A percentile compares a stretch with the other conserved stretches of the same genome.
These are phyloP conservation scores for Catharus fuscescens DNA, from an alignment of 2,113 vertebrate genomes.

Conservation along the genomic window DNA sequence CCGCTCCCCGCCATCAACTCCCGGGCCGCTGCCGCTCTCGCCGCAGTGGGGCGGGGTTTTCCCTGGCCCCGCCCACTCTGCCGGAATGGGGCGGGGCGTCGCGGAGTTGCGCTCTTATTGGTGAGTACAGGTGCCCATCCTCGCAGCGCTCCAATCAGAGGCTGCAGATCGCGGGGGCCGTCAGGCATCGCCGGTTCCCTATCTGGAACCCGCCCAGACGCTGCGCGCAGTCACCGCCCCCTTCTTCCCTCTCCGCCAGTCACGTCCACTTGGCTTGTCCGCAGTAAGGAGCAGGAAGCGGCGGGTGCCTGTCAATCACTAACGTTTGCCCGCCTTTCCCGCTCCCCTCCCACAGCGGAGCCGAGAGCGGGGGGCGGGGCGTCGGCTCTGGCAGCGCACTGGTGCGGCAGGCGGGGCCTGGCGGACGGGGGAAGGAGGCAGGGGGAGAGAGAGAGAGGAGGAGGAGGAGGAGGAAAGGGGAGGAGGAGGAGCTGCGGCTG, in stretches of 20 bases:
- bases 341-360: no score
- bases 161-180: background rate
- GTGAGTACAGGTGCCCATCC: accelerated
- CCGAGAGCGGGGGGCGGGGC: background rate
- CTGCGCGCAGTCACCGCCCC: background rate
- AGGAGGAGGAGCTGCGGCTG: background rate
- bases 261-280: accelerated
- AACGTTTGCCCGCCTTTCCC: background rate
- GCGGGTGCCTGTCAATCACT: background rate
- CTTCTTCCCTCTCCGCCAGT: background rate
- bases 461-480: background rate
- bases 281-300: background rate
- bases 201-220: background rate
- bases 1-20: no score
- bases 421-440: background rate
- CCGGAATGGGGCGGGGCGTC: background rate
- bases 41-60: conserved; percentile 2
- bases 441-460: background rate
- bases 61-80: accelerated
- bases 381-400: background rate
- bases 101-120: accelerated
- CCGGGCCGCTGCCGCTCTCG: background rate
- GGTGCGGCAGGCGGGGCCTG: background rate
- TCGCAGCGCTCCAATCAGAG: background rate
- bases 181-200: accelerated